A percentile compares a stretch with the other conserved stretches of the same genome.
phyloP scores from a whole-genome alignment of 2,797 vertebrate species.

The Rhabdomys pumilio region DNA sequence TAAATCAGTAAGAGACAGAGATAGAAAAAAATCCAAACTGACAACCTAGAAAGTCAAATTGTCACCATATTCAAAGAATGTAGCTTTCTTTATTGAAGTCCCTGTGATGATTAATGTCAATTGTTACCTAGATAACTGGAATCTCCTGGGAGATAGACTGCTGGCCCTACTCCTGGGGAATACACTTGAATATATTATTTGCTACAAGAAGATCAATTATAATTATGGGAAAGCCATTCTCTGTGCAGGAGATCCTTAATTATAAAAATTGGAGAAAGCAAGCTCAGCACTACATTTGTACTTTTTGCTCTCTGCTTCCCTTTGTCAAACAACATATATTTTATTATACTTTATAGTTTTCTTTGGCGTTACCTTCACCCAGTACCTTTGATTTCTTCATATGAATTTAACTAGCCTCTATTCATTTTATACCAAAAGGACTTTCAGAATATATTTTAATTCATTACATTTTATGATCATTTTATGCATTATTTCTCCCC shows the following conservation, averaged over 20 bases:
- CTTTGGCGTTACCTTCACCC: not conserved
- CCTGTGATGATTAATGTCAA: not conserved
- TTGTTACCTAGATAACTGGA: not conserved
- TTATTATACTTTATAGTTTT: not conserved
- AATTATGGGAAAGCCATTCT: not conserved
- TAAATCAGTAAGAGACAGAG: not conserved
- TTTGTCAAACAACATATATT: not conserved
- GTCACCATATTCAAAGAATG: not conserved
- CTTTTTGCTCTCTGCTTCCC: not conserved
- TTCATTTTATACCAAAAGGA: not conserved
- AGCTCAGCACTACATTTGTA: not conserved
- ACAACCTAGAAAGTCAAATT: not conserved
- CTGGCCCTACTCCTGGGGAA: not conserved
- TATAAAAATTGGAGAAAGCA: not conserved
- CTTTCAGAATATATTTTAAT: not conserved
- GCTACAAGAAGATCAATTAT: no score
- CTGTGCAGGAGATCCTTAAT: not conserved
- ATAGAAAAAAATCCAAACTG: not conserved
- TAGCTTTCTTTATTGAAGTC: not conserved
- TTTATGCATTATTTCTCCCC: not conserved
- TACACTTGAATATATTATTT: not conserved
- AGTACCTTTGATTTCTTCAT: not conserved
- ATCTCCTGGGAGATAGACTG: not conserved
- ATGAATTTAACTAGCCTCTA: not conserved
- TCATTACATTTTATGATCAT: not conserved